These are phyloP conservation scores for Thamnophis sirtalis DNA, from an alignment of 2,113 vertebrate species.

Conservation along the genomic window DNA sequence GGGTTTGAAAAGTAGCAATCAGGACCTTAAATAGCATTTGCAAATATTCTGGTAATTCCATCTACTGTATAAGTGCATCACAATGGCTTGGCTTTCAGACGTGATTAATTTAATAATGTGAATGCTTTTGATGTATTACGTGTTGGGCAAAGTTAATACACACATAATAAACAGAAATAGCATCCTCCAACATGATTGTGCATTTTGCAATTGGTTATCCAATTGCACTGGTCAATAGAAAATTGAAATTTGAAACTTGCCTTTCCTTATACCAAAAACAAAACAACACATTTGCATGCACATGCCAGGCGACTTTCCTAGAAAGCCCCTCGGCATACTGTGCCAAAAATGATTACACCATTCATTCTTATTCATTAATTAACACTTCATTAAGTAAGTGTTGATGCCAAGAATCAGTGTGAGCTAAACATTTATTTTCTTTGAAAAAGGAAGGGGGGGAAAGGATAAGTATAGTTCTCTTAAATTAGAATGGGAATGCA, in stretches of 20 bases:
- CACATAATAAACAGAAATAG: not conserved
- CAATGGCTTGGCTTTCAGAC: not conserved
- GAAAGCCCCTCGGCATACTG: not conserved
- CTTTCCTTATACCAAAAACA: not conserved
- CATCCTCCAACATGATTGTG: not conserved
- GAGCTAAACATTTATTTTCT: slow-evolving; percentile 24
- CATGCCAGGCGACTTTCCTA: not conserved
- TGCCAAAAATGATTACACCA: slow-evolving; percentile 7
- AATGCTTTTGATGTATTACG: not conserved
- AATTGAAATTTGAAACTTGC: not conserved
- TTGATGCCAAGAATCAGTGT: slow-evolving; percentile 26
- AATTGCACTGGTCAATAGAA: not conserved
- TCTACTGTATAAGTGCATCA: not conserved
- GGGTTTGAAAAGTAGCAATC: not conserved
- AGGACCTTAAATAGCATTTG: not conserved
- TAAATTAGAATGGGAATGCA: not conserved
- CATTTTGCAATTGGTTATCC: not conserved
- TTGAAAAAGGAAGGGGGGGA: not conserved
- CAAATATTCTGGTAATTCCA: not conserved
- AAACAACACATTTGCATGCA: not conserved
- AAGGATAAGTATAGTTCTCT: not conserved
- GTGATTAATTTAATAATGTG: not conserved
- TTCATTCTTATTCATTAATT: slow-evolving; percentile 29
- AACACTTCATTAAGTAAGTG: slow-evolving; percentile 22
- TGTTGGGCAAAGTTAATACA: not conserved